These are phyloP conservation scores for human DNA, from an alignment of 2,113 vertebrate species.

Conservation along the genomic window GRCh38 chr11:110837501-110838000, in stretches of 20 bases:
- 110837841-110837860: background rate
- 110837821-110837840: background rate
- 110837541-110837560: background rate
- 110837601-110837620: background rate
- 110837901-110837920: background rate
- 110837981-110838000: background rate
- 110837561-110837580: background rate
- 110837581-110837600: background rate
- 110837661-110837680: background rate
- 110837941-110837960: background rate
- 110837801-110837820: background rate
- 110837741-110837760: background rate
- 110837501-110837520: background rate
- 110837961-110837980: background rate
- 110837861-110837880: background rate
- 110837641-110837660: background rate
- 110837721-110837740: background rate
- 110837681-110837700: too few species aligned
- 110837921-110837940: background rate
- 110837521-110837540: background rate
- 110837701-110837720: background rate
- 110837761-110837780: background rate
- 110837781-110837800: background rate
- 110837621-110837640: background rate
- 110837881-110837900: background rate